Base-by-base conservation (phyloP, 2,113 vertebrate genomes). In the Ranitomeya imitator region DNA sequence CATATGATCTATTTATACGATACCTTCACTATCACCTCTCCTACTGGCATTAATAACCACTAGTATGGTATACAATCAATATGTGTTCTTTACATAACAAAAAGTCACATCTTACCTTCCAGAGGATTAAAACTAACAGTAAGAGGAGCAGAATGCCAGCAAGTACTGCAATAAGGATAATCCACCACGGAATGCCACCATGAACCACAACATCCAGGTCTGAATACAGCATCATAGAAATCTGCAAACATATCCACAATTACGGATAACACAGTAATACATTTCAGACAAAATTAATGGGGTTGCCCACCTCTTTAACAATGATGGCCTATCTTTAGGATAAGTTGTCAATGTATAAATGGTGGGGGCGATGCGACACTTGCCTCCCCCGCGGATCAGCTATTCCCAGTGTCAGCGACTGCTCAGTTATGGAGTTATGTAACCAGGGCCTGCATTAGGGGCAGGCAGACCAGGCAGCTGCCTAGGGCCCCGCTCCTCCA, bases 161-260 rank as follows among this genome's bases (percentile, higher is more conserved):
- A 90, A 98, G 92, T 1, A 96, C 88, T 0, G 98, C 96, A 67
- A 98, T 94, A 52, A 97, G 94, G 89, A 99, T 96, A 90, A 98
- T 96, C 97, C 97, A 98, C 97, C 97, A 98, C 6, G 97, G 97
- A 74, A 98, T 94, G 4, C 90, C 93, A 55, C 94, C 94, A 15
- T 95, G 94, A 79, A 94, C 94, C n/a, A 92, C 92, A 0, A 94
- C 93, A 14, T 92, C 90, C 0, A 95, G 95, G 90, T 98, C 97
- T 76, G 97, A 95, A 91, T 98, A 98, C 26, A 99, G 94, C 95
- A 94, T 96, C 90, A 99, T 92, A 4, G 95, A 90, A 77, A 97
- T 94, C 97, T 98, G 89, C 11, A 67, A 26, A 37, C 6, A 59
- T 13, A 61, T 54, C 37, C 26, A 88, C 12, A 19, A 80, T 26